phyloP scores from a whole-genome alignment of 2,888 invertebrate genomes.

The Hedychridium roseum region DNA sequence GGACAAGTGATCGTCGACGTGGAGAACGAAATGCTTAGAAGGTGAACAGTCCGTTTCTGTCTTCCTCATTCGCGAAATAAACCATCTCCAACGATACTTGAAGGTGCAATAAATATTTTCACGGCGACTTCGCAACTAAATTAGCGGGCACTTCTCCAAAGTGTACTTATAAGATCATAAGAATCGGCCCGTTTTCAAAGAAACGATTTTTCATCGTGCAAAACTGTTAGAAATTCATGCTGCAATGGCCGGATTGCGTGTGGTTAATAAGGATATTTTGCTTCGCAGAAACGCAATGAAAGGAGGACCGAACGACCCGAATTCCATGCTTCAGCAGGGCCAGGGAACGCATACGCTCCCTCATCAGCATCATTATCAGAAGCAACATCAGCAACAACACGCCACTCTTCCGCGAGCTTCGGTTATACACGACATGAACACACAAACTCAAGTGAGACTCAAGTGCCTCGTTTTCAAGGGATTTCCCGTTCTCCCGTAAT shows the following conservation, averaged over 20 bases:
- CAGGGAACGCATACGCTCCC: slow-evolving; percentile 60
- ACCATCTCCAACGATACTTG: neutral
- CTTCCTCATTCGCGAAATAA: neutral
- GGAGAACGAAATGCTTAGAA: slow-evolving; percentile 73
- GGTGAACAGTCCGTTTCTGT: slow-evolving; percentile 34
- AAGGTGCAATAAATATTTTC: neutral
- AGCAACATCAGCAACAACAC: slow-evolving; percentile 66
- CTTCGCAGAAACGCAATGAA: slow-evolving; percentile 67
- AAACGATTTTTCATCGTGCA: too few species aligned
- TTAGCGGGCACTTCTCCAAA: too few species aligned
- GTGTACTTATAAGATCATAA: too few species aligned
- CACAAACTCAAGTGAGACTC: slow-evolving; percentile 62
- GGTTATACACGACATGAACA: slow-evolving; percentile 68
- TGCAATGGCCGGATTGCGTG: neutral
- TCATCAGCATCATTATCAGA: slow-evolving; percentile 62
- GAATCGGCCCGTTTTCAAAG: too few species aligned
- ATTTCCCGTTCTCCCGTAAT: too few species aligned
- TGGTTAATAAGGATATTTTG: neutral
- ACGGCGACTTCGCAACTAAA: too few species aligned
- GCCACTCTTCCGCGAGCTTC: slow-evolving; percentile 64
- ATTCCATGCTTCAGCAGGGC: slow-evolving; percentile 57
- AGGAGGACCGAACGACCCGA: slow-evolving; percentile 70
- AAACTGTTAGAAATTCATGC: too few species aligned
- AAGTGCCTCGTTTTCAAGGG: too few species aligned
- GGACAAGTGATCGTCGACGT: slow-evolving; percentile 86